Evolutionary conservation across 1,140 invertebrate species (phyloP).

Genomic region (Atta cephalotes): DNA sequence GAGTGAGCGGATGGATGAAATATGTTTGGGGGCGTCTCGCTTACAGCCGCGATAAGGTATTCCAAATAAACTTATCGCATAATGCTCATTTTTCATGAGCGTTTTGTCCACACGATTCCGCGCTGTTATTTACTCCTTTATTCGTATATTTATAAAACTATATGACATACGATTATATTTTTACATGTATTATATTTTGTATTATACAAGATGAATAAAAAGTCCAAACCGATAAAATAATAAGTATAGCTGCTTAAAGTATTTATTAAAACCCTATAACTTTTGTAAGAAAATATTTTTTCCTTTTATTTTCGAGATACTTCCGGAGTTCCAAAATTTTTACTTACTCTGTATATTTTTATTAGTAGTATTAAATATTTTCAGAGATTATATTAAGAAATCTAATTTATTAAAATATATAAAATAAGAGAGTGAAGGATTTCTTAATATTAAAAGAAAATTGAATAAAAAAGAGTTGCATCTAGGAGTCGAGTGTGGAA

Average conservation of each 20-base stretch:
- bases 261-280: no score
- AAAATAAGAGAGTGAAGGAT: no score
- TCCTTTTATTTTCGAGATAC: no score
- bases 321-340: no score
- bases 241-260: no score
- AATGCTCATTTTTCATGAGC: conserved; percentile 57
- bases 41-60: conserved; percentile 54
- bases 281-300: no score
- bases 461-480: no score
- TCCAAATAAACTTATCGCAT: conserved; percentile 71
- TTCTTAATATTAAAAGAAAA: no score
- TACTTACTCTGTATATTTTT: not conserved
- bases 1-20: conserved; percentile 62
- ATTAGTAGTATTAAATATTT: not conserved
- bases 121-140: conserved; percentile 24
- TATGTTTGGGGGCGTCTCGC: conserved; percentile 61
- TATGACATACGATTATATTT: not conserved
- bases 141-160: not conserved
- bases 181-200: not conserved
- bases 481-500: no score
- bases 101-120: conserved; percentile 5
- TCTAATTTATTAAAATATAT: not conserved
- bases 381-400: not conserved
- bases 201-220: no score
- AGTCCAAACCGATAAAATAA: no score